Conservation (phyloP, 2,888 invertebrate genomes). For the Patella ulyssiponensis region DNA sequence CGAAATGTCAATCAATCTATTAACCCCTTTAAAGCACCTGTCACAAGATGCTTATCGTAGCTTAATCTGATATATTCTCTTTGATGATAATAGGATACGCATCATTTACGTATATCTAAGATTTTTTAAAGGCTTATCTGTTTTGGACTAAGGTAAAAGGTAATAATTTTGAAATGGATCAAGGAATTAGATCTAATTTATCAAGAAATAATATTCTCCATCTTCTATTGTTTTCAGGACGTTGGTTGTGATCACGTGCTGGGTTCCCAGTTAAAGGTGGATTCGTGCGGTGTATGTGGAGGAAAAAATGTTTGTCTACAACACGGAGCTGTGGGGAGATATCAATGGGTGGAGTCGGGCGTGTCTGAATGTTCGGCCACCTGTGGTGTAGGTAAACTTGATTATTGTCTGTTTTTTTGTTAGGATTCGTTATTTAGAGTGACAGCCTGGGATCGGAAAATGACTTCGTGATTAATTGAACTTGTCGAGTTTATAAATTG, state of each 20-base stretch:
- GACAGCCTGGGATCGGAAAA: no score
- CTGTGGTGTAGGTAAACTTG: constrained; percentile 88
- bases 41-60: not conserved
- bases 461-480: no score
- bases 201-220: not conserved
- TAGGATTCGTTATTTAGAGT: no score
- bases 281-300: constrained; percentile 76
- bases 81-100: no score
- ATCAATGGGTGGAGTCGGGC: constrained; percentile 81
- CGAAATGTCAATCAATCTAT: not conserved
- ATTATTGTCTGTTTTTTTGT: no score
- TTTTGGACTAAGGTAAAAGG: not conserved
- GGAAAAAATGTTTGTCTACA: constrained; percentile 77
- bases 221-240: constrained; percentile 64
- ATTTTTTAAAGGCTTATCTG: not conserved
- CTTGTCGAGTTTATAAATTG: no score
- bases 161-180: not conserved
- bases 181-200: not conserved
- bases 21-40: not conserved
- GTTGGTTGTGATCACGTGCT: constrained; percentile 76
- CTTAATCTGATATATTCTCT: no score
- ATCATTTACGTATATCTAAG: no score
- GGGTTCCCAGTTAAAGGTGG: constrained; percentile 74
- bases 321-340: constrained; percentile 73
- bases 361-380: constrained; percentile 90